These are phyloP conservation scores for Halcyon badia DNA, from an alignment of 2,797 vertebrate species.

Conservation along the genomic window DNA sequence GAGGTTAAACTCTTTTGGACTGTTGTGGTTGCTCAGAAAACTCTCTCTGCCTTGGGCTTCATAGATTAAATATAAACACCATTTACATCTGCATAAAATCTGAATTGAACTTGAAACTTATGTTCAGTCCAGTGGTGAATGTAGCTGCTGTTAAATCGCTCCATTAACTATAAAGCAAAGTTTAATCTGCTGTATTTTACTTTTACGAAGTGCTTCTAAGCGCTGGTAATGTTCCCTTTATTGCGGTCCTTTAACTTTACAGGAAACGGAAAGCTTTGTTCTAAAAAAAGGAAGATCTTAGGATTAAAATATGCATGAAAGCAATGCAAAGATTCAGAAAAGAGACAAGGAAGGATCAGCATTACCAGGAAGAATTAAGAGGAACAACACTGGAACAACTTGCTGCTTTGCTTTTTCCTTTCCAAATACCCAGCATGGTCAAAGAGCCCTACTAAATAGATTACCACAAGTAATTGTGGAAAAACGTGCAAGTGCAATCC, in stretches of 20 bases:
- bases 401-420: not conserved
- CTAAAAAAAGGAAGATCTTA: not conserved
- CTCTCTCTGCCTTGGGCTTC: not conserved
- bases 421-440: not conserved
- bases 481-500: not conserved
- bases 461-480: not conserved
- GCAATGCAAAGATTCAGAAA: not conserved
- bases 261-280: conserved; percentile 6
- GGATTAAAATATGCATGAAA: not conserved
- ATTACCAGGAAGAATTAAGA: not conserved
- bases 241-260: not conserved
- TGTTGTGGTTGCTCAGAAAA: not conserved
- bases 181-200: conserved; percentile 55
- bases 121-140: conserved; percentile 28
- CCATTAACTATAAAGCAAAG: conserved; percentile 51
- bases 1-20: not conserved
- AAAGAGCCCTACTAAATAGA: not conserved
- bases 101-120: conserved; percentile 54
- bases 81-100: conserved; percentile 52
- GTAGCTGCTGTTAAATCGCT: conserved; percentile 51
- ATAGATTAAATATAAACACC: conserved; percentile 17
- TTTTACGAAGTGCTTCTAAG: conserved; percentile 21
- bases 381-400: not conserved
- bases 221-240: conserved; percentile 3
- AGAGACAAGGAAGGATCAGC: not conserved